These are phyloP conservation scores for Phalacrocorax carbo DNA, from an alignment of 2,113 vertebrate species.

Conservation along the genomic window DNA sequence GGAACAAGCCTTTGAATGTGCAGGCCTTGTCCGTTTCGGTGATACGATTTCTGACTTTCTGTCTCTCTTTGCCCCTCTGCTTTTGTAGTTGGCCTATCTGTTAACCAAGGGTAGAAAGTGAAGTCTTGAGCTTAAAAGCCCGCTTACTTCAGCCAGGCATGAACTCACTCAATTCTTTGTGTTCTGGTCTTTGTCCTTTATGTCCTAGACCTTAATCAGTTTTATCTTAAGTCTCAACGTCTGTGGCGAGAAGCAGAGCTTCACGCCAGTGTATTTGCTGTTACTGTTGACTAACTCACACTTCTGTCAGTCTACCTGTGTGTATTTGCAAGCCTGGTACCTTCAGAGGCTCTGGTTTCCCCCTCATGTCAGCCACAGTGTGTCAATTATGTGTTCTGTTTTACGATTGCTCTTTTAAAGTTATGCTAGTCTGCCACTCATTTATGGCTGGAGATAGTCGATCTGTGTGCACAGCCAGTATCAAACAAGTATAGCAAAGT, in stretches of 20 bases:
- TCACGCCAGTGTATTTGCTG: not conserved
- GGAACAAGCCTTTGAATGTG: no score
- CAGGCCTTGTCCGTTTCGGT: rapidly evolving
- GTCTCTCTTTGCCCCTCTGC: not conserved
- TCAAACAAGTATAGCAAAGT: not conserved
- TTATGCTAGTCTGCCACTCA: rapidly evolving
- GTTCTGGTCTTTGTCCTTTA: not conserved
- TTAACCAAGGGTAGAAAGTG: not conserved
- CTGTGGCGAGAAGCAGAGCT: rapidly evolving
- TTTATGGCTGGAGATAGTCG: not conserved
- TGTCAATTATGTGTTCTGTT: not conserved
- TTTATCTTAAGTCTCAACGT: not conserved
- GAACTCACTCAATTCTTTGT: not conserved
- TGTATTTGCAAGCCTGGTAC: not conserved
- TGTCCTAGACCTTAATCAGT: not conserved
- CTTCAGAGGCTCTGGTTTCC: not conserved
- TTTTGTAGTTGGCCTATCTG: not conserved
- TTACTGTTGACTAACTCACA: not conserved
- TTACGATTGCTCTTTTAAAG: not conserved
- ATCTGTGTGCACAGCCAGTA: not conserved
- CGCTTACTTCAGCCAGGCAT: not conserved
- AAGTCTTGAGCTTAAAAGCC: not conserved
- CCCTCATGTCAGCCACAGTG: not conserved
- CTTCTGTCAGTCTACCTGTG: not conserved
- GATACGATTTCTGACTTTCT: rapidly evolving